phyloP scores from a whole-genome alignment of 2,797 vertebrate species.

The Periophthalmus magnuspinnatus region DNA sequence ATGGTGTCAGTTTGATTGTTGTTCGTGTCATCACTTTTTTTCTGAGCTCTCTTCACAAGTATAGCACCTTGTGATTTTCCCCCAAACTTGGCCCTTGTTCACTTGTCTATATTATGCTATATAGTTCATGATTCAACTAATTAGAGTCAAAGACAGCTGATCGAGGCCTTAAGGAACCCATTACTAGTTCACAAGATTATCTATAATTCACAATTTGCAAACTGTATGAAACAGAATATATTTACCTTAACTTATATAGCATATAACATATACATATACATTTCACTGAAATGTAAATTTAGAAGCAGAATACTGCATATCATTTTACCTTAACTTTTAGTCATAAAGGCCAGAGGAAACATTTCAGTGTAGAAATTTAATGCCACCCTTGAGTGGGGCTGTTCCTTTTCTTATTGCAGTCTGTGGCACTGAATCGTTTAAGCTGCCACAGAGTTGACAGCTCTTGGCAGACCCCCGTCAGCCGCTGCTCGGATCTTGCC shows the following conservation, averaged over 20 bases:
- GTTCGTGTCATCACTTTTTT: no score
- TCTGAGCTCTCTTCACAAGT: no score
- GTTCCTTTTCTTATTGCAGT: constrained; percentile 62
- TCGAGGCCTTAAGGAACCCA: background rate
- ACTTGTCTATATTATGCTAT: no score
- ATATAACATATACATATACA: background rate
- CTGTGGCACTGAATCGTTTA: constrained; percentile 61
- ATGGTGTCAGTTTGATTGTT: no score
- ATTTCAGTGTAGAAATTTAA: constrained; percentile 58
- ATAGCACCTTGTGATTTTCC: no score
- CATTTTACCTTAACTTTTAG: constrained; percentile 32
- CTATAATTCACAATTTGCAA: background rate
- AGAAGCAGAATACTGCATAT: constrained; percentile 15
- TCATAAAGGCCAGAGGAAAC: constrained; percentile 46
- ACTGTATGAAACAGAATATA: no score
- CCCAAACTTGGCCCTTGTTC: no score
- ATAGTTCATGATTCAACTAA: no score
- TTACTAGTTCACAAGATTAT: background rate
- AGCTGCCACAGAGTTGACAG: constrained; percentile 67
- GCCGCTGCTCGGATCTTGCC: constrained; percentile 50
- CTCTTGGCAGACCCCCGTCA: constrained; percentile 64
- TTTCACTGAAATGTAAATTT: background rate
- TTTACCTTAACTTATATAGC: no score
- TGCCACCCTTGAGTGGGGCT: constrained; percentile 47
- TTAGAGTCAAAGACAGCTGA: background rate